Base-by-base conservation (phyloP, 2,113 vertebrate genomes). In the Ctenodactylus gundi region DNA sequence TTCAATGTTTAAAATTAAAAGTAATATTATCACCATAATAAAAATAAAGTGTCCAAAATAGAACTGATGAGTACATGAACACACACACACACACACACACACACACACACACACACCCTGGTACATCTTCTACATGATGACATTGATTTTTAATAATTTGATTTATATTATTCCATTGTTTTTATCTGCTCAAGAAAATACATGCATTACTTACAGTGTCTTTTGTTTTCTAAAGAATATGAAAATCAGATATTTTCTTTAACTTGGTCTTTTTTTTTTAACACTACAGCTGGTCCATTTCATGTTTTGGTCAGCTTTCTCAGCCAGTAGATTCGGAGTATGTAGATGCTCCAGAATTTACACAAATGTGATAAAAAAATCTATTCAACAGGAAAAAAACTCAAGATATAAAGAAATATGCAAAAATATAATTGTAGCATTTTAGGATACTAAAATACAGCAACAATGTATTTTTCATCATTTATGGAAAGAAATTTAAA, bases 1-100 rank as follows among this genome's bases (percentile, higher is more conserved):
- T 91, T 90, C 18, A 64, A 15, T 53, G 25, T 76, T 85, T 86
- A 57, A 84, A 85, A 73, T 87, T 44, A 60, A 86, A 92, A 91
- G 31, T 6, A 68, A 55, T 73, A 49, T 62, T 29, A 41, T 51
- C 23, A 8, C 67, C 60, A 53, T 58, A 44, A 58, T 29, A 6
- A 46, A 49, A 77, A 60, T 67, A 39, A 85, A 70, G 7, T 64
- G 1, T 57, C 70, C 85, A 77, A 95, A 84, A 73, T 58, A 88
- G 53, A 85, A 88, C 58, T 80, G 7, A 75, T 57, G 15, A 39
- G 27, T 6, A 6, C 17, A 53, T 15, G 62, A 14, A 60, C 44
- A 29, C 21, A 55, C 13, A 13, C 11, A 10, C 1, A 0, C 23
- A 62, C 20, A 76, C 27, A 7, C 67, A 6, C 60, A 76, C 77